These are phyloP conservation scores for Hirtodrosophila alboralis DNA, from an alignment of 2,888 invertebrate genomes.

Conservation along the genomic window DNA sequence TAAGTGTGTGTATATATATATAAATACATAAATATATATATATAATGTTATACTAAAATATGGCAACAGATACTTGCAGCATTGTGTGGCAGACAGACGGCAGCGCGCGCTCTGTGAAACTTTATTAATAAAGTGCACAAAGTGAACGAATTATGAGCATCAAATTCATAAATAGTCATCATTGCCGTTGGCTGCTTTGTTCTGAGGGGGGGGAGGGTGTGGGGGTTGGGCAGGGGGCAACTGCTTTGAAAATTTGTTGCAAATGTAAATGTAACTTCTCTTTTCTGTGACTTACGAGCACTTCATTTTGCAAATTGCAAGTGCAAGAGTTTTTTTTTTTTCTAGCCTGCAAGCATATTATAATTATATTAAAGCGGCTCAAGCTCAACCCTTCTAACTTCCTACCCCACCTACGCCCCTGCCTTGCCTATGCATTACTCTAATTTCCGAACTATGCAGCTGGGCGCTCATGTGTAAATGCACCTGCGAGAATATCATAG, in stretches of 20 bases:
- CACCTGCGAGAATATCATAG: constrained; percentile 64
- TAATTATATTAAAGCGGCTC: constrained; percentile 69
- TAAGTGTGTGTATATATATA: constrained; percentile 7
- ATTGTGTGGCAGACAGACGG: constrained; percentile 39
- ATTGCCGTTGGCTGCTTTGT: constrained; percentile 57
- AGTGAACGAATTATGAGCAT: constrained; percentile 69
- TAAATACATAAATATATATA: not conserved
- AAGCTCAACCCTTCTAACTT: constrained; percentile 4
- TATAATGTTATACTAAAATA: not conserved
- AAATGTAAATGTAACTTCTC: constrained; percentile 41
- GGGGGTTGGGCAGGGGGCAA: not conserved
- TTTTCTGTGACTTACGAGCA: constrained; percentile 38
- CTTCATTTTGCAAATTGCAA: constrained; percentile 62
- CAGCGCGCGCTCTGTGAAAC: constrained; percentile 45
- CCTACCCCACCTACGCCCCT: not conserved
- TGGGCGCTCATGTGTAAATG: constrained; percentile 71
- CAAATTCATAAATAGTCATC: constrained; percentile 54
- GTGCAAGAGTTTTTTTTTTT: constrained; percentile 56
- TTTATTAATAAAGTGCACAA: constrained; percentile 76
- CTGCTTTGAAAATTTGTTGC: constrained; percentile 25
- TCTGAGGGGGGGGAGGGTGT: not conserved
- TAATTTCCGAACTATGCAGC: constrained; percentile 56
- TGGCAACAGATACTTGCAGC: not conserved
- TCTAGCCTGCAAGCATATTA: constrained; percentile 62
- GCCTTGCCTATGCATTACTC: constrained; percentile 46